These are phyloP conservation scores for Myoxocephalus aenaeus DNA, from an alignment of 2,797 vertebrate genomes.

Conservation along the genomic window DNA sequence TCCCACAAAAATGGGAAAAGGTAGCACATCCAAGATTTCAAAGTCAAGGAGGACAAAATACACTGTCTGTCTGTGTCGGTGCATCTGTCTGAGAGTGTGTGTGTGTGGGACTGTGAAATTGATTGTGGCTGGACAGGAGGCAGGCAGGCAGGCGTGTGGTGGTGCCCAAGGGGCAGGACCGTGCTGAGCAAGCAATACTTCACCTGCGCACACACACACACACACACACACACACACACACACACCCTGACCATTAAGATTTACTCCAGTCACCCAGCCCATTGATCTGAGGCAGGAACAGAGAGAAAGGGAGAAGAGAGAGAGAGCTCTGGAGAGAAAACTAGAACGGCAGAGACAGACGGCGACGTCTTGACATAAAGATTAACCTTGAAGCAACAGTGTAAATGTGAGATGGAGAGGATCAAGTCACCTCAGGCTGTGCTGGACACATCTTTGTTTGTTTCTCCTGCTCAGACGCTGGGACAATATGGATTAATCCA, in stretches of 20 bases:
- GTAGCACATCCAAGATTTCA: background rate
- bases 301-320: slow-evolving; percentile 33
- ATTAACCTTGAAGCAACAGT: slow-evolving; percentile 61
- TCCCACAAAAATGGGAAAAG: background rate
- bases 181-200: slow-evolving; percentile 84
- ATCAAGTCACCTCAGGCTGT: slow-evolving; percentile 49
- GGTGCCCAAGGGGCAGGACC: slow-evolving; percentile 73
- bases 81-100: slow-evolving; percentile 16
- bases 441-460: slow-evolving; percentile 16
- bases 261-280: slow-evolving; percentile 68
- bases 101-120: slow-evolving; percentile 69
- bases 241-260: slow-evolving; percentile 74
- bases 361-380: slow-evolving; percentile 49
- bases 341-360: slow-evolving; percentile 53
- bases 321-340: slow-evolving; percentile 34
- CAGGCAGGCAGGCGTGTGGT: slow-evolving; percentile 78
- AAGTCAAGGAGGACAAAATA: slow-evolving; percentile 8
- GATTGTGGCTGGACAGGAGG: slow-evolving; percentile 84
- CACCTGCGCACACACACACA: slow-evolving; percentile 54
- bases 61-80: background rate
- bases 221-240: slow-evolving; percentile 52
- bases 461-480: slow-evolving; percentile 28
- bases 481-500: slow-evolving; percentile 25
- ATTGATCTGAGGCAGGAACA: slow-evolving; percentile 73
- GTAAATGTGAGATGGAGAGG: slow-evolving; percentile 40